Percentiles rank a stretch among this genome's conserved stretches.
Conservation (phyloP, 2,888 invertebrate genomes). For the Ormyrus thymus region DNA sequence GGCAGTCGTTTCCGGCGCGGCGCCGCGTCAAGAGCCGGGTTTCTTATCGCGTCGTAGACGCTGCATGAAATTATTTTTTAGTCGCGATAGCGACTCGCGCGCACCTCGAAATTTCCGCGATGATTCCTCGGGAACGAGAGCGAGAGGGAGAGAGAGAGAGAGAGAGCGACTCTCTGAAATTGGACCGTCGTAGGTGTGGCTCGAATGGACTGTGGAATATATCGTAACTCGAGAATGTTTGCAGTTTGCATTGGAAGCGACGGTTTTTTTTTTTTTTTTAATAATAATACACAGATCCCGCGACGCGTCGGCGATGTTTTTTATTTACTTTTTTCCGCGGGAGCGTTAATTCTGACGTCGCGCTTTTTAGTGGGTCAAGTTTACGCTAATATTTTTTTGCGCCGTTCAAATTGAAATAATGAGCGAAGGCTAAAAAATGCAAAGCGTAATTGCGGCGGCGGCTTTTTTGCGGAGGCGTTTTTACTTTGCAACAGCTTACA, state of each 20-base stretch:
- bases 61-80: constrained; percentile 34
- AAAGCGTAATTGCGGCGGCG: too few species aligned
- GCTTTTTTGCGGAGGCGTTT: too few species aligned
- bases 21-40: not conserved
- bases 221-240: constrained; percentile 14
- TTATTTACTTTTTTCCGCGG: too few species aligned
- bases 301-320: too few species aligned
- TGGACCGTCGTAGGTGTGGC: not conserved
- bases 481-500: too few species aligned
- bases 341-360: not conserved
- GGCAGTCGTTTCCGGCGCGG: not conserved
- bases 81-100: not conserved
- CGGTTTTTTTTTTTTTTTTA: not conserved
- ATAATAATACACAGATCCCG: too few species aligned
- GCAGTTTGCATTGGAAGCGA: not conserved
- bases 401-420: too few species aligned
- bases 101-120: not conserved
- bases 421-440: too few species aligned
- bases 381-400: not conserved
- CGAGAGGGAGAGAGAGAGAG: not conserved
- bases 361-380: not conserved
- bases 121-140: not conserved
- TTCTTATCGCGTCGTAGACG: constrained; percentile 9
- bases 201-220: not conserved
- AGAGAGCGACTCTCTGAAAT: not conserved